phyloP scores from a whole-genome alignment of 2,888 invertebrate species.

The Brassicogethes aeneus region DNA sequence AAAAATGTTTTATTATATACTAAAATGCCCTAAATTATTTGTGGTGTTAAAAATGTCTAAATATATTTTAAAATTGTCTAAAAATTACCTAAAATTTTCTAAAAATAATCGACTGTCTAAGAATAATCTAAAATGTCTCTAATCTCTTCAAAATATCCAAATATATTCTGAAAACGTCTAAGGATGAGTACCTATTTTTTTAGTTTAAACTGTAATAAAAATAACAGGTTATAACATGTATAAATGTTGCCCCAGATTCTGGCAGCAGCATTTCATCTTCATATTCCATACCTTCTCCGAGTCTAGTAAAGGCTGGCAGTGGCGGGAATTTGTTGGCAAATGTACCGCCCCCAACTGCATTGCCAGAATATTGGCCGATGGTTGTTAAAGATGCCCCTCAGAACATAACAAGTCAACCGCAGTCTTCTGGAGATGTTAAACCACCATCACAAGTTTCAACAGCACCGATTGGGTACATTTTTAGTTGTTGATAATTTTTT shows the following conservation, averaged over 20 bases:
- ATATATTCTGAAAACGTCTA: too few relatives aligned
- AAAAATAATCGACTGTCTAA: not conserved
- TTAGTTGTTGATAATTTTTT: too few relatives aligned
- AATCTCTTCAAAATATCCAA: too few relatives aligned
- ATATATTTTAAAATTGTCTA: not conserved
- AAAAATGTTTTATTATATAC: not conserved
- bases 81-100: not conserved
- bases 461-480: too few relatives aligned
- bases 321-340: slow-evolving; percentile 54
- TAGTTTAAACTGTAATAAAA: too few relatives aligned
- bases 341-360: slow-evolving; percentile 58
- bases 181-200: too few relatives aligned
- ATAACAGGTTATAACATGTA: not conserved
- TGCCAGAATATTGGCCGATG: slow-evolving; percentile 52
- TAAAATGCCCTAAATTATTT: too few relatives aligned
- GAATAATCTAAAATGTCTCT: not conserved
- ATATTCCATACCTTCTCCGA: slow-evolving; percentile 37
- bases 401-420: slow-evolving; percentile 13
- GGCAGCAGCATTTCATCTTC: slow-evolving; percentile 39
- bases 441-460: slow-evolving; percentile 5
- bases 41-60: slow-evolving; percentile 1
- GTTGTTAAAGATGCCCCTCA: slow-evolving; percentile 14
- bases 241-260: slow-evolving; percentile 31
- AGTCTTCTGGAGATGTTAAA: slow-evolving; percentile 11
- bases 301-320: not conserved